These are phyloP conservation scores for Drosophila watanabei DNA, from an alignment of 1,140 invertebrate species.

Conservation along the genomic window DNA sequence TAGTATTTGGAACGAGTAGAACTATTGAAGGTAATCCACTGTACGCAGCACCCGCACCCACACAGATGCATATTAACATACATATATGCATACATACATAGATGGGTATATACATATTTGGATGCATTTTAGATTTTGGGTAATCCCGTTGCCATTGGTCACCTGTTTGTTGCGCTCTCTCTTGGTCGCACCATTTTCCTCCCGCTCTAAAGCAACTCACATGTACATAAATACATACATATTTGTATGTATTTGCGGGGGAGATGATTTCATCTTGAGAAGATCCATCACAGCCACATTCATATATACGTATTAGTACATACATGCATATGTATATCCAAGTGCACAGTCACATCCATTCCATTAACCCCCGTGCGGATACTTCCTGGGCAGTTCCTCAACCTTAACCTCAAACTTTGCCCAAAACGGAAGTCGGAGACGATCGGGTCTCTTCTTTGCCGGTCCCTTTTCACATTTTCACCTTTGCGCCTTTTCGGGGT, in stretches of 20 bases:
- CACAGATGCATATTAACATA: neutral
- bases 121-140: slow-evolving; percentile 42
- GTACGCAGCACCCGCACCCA: slow-evolving; percentile 11
- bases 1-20: too few species aligned
- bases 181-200: neutral
- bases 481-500: slow-evolving; percentile 46
- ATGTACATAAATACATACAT: neutral
- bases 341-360: slow-evolving; percentile 28
- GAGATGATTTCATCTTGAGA: slow-evolving; percentile 22
- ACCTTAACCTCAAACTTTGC: slow-evolving; percentile 70
- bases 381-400: slow-evolving; percentile 37
- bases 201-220: neutral
- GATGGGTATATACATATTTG: slow-evolving; percentile 5
- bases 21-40: neutral
- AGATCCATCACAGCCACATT: slow-evolving; percentile 1
- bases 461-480: slow-evolving; percentile 34
- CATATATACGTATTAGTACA: neutral
- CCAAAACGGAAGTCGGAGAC: slow-evolving; percentile 70
- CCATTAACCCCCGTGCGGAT: slow-evolving; percentile 47
- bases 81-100: neutral
- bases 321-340: neutral
- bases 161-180: slow-evolving; percentile 32
- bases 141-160: slow-evolving; percentile 48
- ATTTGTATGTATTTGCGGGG: slow-evolving; percentile 4
- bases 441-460: slow-evolving; percentile 30